Percentiles rank a stretch among this genome's conserved stretches.
These are phyloP conservation scores for Oscheius myriophilus DNA, from an alignment of 2,888 invertebrate species.

Conservation along the genomic window DNA sequence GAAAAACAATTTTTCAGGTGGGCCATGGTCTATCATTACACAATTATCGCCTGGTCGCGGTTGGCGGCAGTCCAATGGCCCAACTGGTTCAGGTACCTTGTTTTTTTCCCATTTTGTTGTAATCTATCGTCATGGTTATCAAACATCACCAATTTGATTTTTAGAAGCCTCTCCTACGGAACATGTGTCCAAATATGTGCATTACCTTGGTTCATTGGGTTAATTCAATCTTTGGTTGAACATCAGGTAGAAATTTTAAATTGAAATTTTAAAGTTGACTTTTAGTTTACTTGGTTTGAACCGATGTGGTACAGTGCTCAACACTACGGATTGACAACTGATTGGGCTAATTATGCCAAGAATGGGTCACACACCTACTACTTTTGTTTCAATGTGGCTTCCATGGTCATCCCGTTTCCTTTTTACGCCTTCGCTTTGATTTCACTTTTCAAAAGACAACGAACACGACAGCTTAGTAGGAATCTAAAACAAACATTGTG, in stretches of 20 bases:
- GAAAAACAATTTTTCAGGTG: conserved; percentile 33
- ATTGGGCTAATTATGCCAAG: conserved; percentile 49
- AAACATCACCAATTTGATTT: neutral
- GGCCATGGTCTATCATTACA: conserved; percentile 60
- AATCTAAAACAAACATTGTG: neutral
- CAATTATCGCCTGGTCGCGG: conserved; percentile 60
- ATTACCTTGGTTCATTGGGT: conserved; percentile 58
- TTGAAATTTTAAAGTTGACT: neutral
- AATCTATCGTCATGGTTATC: neutral
- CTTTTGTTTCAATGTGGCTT: conserved; percentile 55
- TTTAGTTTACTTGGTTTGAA: conserved; percentile 58
- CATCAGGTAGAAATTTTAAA: conserved; percentile 48
- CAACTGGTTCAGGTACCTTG: conserved; percentile 52
- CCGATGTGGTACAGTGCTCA: conserved; percentile 56
- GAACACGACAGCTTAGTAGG: conserved; percentile 33
- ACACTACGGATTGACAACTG: conserved; percentile 54
- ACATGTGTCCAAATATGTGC: conserved; percentile 55
- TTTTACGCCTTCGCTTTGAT: conserved; percentile 52
- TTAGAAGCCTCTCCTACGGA: conserved; percentile 41
- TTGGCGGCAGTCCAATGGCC: conserved; percentile 60
- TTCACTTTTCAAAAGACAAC: conserved; percentile 47
- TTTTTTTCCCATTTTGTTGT: neutral
- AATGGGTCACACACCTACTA: conserved; percentile 57
- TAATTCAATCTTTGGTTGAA: conserved; percentile 56
- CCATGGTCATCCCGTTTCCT: conserved; percentile 61